A percentile compares a stretch with the other conserved stretches of the same genome.
These are phyloP conservation scores for Lepus europaeus DNA, from an alignment of 2,113 vertebrate species.

Conservation along the genomic window DNA sequence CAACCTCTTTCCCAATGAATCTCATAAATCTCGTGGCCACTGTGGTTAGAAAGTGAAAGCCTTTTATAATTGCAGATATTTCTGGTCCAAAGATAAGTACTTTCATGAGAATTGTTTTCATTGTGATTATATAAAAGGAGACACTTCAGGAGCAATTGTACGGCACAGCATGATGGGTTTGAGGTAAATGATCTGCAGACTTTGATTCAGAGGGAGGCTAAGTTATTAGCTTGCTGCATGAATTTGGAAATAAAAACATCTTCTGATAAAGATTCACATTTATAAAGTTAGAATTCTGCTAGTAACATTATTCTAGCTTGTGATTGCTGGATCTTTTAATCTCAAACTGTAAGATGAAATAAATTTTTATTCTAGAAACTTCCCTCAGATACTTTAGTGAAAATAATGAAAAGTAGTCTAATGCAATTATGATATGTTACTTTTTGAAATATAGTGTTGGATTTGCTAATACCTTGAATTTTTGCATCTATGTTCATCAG, in stretches of 20 bases:
- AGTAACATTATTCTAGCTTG: background rate
- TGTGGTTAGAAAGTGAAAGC: background rate
- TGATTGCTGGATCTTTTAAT: too few species aligned
- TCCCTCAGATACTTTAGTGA: too few species aligned
- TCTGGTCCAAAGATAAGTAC: conserved; percentile 24
- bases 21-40: conserved; percentile 59
- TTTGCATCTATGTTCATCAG: too few species aligned
- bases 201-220: background rate
- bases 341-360: too few species aligned
- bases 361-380: too few species aligned
- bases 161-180: background rate
- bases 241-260: background rate
- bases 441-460: too few species aligned
- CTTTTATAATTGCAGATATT: conserved; percentile 59
- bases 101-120: conserved; percentile 3
- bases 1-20: conserved; percentile 40
- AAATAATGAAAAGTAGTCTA: too few species aligned
- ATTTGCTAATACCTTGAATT: too few species aligned
- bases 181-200: background rate
- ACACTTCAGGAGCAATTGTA: background rate
- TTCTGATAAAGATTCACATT: background rate
- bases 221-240: background rate
- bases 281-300: background rate
- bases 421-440: too few species aligned
- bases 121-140: conserved; percentile 12